Conservation (phyloP, 1,140 invertebrate species). For the Carcinoscorpius rotundicauda region DNA sequence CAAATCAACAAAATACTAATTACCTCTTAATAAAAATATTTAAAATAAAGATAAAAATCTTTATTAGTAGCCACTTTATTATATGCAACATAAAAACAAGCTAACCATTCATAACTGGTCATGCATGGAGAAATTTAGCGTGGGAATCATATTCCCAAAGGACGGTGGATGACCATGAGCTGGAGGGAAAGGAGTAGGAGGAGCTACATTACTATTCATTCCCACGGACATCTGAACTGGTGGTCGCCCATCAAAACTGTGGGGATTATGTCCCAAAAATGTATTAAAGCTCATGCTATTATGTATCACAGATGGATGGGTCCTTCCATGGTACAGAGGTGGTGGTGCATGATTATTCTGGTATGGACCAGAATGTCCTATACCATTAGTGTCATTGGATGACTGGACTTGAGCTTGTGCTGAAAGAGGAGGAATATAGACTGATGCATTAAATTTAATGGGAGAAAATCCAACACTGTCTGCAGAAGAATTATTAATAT, state of each 20-base stretch:
- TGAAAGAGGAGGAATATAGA: no score
- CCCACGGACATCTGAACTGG: constrained; percentile 24
- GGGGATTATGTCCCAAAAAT: constrained; percentile 32
- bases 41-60: no score
- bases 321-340: constrained; percentile 24
- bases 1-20: no score
- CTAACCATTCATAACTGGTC: constrained; percentile 24
- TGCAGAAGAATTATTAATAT: constrained; percentile 27
- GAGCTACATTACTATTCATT: constrained; percentile 30
- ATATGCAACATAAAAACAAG: neutral
- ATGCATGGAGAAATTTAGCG: constrained; percentile 35
- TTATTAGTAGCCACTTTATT: neutral
- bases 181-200: constrained; percentile 29
- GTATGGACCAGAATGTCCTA: no score
- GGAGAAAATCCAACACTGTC: constrained; percentile 32
- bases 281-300: constrained; percentile 24
- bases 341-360: constrained; percentile 9
- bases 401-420: no score
- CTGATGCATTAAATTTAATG: constrained; percentile 33
- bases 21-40: no score
- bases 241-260: constrained; percentile 29
- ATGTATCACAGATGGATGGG: constrained; percentile 26
- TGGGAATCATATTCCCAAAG: constrained; percentile 31
- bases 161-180: constrained; percentile 26
- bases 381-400: no score